phyloP scores from a whole-genome alignment of 2,888 invertebrate genomes.

The Cactoblastis cactorum region DNA sequence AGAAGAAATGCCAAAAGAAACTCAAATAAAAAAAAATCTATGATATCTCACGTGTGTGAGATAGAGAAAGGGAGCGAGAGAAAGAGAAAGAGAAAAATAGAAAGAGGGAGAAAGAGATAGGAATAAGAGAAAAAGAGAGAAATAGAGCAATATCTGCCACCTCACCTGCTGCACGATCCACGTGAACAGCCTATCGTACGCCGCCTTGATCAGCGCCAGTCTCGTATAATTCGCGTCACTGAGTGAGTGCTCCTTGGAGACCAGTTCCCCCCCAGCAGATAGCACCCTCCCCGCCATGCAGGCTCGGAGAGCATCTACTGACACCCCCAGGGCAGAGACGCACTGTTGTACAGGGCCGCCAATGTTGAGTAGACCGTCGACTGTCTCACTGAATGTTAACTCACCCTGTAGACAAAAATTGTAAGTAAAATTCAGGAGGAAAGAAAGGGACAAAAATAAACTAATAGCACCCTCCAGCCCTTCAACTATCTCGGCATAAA shows the following conservation, averaged over 20 bases:
- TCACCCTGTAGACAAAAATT: slow-evolving; percentile 76
- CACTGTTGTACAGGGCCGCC: slow-evolving; percentile 71
- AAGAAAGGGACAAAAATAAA: no score
- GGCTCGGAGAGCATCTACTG: slow-evolving; percentile 82
- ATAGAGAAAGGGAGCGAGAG: no score
- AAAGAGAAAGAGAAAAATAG: no score
- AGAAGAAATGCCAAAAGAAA: no score
- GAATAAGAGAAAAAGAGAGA: background rate
- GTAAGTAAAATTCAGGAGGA: no score
- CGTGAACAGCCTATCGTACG: slow-evolving; percentile 95
- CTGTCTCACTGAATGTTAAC: slow-evolving; percentile 77
- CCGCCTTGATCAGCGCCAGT: slow-evolving; percentile 96
- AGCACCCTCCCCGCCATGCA: slow-evolving; percentile 93
- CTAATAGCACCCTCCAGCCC: no score
- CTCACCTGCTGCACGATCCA: slow-evolving; percentile 89
- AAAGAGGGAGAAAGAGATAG: no score
- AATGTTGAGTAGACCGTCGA: slow-evolving; percentile 80
- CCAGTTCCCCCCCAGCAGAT: slow-evolving; percentile 88
- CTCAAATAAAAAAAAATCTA: no score
- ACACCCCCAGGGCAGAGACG: slow-evolving; percentile 77
- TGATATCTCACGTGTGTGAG: no score
- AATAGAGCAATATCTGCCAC: background rate
- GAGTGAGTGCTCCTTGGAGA: slow-evolving; percentile 90
- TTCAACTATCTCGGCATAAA: no score
- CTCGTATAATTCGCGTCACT: slow-evolving; percentile 92